Base-by-base conservation (phyloP, 2,113 vertebrate species). In the Elachura formosa region DNA sequence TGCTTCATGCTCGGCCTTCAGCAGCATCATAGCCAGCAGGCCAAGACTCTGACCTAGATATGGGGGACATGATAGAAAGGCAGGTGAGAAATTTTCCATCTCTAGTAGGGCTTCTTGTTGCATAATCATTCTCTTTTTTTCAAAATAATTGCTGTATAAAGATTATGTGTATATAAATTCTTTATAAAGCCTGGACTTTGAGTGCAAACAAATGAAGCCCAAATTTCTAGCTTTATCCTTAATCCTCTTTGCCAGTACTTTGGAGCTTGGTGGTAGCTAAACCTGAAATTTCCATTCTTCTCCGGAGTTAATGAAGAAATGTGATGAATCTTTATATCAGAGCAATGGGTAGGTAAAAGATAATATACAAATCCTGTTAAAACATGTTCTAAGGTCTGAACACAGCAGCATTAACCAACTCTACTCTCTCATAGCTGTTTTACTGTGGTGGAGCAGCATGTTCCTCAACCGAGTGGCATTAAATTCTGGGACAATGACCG, bases 331-430 rank as follows among this genome's bases (percentile, higher is more conserved):
- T 82, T 92, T 91, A 12, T 88, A 74, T 82, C 69, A 84, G 56
- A 62, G 59, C 49, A 34, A 55, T n/a, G 34, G 31, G 28, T 55
- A 62, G 84, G 14, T 91, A 49, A 72, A 93, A 96, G 34, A 22
- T 94, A 69, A 84, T 87, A 55, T 5, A 80, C 13, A 46, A 31
- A 85, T 56, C 77, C 75, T 91, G 43, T 62, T 96, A 48, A 87
- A 96, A 91, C 6, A 3, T 84, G 19, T 61, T 92, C 58, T 96
- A 77, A 73, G 74, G 73, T 89, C 74, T 94, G 77, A 96, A 77
- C 63, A 23, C 34, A 78, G 87, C 81, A 75, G 33, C 61, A 38
- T 88, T 94, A 96, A 95, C 90, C 79, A 46, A 18, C 68, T 87
- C 87, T 73, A 3, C 58, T 94, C 38, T 90, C 49, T 78, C n/a